These are phyloP conservation scores for Rhinoptilus africanus DNA, from an alignment of 2,113 vertebrate genomes.

Conservation along the genomic window DNA sequence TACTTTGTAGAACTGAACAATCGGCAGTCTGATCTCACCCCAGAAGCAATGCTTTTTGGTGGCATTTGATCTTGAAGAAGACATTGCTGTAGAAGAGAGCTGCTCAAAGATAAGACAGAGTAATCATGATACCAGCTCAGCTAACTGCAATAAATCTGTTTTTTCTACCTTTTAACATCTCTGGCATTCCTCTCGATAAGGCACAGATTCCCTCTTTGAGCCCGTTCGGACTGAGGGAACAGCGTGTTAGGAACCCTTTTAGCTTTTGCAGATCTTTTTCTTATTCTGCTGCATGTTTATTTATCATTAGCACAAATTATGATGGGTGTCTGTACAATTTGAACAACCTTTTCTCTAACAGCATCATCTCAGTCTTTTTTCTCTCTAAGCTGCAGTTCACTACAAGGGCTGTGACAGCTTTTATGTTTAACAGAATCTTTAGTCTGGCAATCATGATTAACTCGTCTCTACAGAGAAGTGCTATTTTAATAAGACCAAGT, in stretches of 20 bases:
- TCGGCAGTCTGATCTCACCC: background rate
- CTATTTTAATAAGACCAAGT: slow-evolving; percentile 64
- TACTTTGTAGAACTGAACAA: background rate
- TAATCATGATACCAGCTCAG: background rate
- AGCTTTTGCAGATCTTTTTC: background rate
- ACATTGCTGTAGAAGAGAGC: background rate
- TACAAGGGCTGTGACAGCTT: slow-evolving; percentile 61
- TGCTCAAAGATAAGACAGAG: background rate
- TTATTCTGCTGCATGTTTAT: background rate
- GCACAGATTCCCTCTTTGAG: background rate
- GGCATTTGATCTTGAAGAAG: background rate
- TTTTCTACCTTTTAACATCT: background rate
- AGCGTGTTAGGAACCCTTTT: background rate
- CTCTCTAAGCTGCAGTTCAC: slow-evolving; percentile 49
- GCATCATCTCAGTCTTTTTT: slow-evolving; percentile 37
- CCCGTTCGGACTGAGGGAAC: background rate
- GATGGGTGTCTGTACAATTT: slow-evolving; percentile 25
- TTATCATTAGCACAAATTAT: slow-evolving; percentile 47
- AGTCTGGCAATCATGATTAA: slow-evolving; percentile 70
- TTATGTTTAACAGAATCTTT: slow-evolving; percentile 71
- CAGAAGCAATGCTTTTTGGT: background rate
- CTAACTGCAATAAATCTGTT: background rate
- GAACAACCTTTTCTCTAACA: slow-evolving; percentile 49
- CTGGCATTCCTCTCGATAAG: background rate
- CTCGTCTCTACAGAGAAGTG: slow-evolving; percentile 57